A percentile compares a stretch with the other conserved stretches of the same genome.
phyloP scores from a whole-genome alignment of 2,888 invertebrate genomes.

The Asteroscopus sphinx region DNA sequence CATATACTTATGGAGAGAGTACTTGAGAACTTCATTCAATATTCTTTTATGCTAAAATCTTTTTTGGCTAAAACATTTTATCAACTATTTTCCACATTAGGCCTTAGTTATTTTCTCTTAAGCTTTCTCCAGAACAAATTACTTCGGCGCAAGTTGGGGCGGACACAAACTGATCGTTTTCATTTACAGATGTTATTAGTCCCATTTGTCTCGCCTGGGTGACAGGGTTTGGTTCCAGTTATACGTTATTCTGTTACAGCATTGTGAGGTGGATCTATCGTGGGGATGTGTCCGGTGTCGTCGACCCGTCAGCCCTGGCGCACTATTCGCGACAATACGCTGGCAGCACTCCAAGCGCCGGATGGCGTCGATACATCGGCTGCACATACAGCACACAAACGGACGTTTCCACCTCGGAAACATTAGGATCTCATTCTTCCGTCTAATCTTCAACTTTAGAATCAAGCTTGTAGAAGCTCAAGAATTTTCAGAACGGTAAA shows the following conservation, averaged over 20 bases:
- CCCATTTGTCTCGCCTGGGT: constrained; percentile 25
- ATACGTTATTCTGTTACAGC: constrained; percentile 19
- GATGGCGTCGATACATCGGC: constrained; percentile 66
- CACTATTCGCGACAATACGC: constrained; percentile 72
- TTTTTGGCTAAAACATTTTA: constrained; percentile 33
- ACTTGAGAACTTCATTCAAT: constrained; percentile 32
- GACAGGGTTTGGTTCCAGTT: constrained; percentile 23
- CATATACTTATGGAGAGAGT: constrained; percentile 19
- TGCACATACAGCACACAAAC: constrained; percentile 63
- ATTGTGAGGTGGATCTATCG: constrained; percentile 27
- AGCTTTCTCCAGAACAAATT: constrained; percentile 6
- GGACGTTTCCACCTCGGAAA: constrained; percentile 33
- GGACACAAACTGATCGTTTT: constrained; percentile 23
- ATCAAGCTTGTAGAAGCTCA: constrained; percentile 26
- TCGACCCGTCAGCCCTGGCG: constrained; percentile 72
- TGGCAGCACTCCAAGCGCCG: constrained; percentile 82
- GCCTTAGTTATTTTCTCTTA: constrained; percentile 22
- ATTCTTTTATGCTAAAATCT: constrained; percentile 30
- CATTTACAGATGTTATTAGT: constrained; percentile 29
- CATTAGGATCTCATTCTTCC: constrained; percentile 20
- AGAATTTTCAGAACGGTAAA: constrained; percentile 41
- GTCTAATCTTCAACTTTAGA: constrained; percentile 40
- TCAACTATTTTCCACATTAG: constrained; percentile 18
- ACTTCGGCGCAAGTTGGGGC: constrained; percentile 10
- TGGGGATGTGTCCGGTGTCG: constrained; percentile 53